Base-by-base conservation (phyloP, 2,888 invertebrate genomes). In the Stomorhina lunata region DNA sequence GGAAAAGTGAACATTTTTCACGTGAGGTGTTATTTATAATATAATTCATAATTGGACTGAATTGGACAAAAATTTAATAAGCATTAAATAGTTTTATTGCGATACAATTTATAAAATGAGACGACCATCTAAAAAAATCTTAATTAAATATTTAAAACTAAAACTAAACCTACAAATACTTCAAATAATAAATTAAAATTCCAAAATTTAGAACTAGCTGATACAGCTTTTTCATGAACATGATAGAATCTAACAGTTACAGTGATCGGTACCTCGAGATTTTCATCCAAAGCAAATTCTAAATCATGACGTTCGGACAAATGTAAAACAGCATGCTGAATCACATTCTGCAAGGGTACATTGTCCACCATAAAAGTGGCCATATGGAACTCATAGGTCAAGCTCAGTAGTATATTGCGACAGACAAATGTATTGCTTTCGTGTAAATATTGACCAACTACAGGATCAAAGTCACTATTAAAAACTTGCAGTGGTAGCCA, bases 201-300 rank as follows among this genome's bases (percentile, higher is more conserved):
- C n/a, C 17, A 71, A 27, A 66, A 63, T 20, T 2, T 32, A 45
- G 17, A 17, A 59, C 29, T 69, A 55, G 53, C 75, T 45, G 82
- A 82, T 82, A 40, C 37, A 76, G 66, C 37, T 20, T 57, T 82
- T 71, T 82, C 82, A 2, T 71, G 22, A 5, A 48, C 66, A 80
- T 89, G 88, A 59, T 88, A 89, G 78, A 91, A 91, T 85, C 89
- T 87, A 0, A 87, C 89, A 2, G 88, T 86, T n/a, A 88, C 84
- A 4, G 86, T 85, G 9, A 91, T 59, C 0, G 91, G 91, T 9
- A 91, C 84, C 15, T 87, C 86, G 32, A 90, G 80, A 7, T 75
- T 63, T 9, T 90, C 90, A 37, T 85, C 86, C 0, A 88, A 73
- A 43, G 88, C 87, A 77, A 91, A 90, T 61, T 89, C 88, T 66